Conservation (phyloP, 2,888 invertebrate species). For the Myathropa florea region DNA sequence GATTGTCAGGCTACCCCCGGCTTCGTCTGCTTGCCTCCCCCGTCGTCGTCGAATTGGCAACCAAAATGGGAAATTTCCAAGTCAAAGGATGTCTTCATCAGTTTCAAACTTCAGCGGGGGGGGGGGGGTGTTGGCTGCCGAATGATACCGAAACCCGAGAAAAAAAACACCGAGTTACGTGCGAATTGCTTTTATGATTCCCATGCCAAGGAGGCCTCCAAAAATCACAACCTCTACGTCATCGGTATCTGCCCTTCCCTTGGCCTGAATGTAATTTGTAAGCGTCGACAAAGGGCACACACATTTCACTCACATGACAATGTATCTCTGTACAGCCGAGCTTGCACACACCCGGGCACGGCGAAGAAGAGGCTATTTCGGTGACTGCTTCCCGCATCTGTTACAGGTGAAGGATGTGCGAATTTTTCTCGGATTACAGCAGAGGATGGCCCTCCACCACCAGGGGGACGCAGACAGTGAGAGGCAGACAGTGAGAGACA, state of each 20-base stretch:
- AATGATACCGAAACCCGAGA: neutral
- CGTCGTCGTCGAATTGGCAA: constrained; percentile 55
- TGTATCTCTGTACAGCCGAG: neutral
- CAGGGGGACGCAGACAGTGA: neutral
- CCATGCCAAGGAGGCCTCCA: constrained; percentile 35
- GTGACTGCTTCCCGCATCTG: constrained; percentile 62
- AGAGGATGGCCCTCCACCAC: neutral
- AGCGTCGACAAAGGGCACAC: constrained; percentile 47
- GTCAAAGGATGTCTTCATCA: constrained; percentile 67
- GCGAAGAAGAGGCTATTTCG: constrained; percentile 42
- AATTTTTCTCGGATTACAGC: constrained; percentile 61
- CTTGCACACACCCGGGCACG: neutral
- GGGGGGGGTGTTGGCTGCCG: neutral
- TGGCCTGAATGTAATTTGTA: constrained; percentile 58
- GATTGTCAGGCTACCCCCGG: neutral
- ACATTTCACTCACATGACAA: constrained; percentile 42
- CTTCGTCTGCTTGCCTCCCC: neutral
- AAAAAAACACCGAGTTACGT: constrained; percentile 61
- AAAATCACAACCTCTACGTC: constrained; percentile 55
- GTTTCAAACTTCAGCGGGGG: constrained; percentile 14
- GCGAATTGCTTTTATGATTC: constrained; percentile 69
- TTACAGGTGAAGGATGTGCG: constrained; percentile 69
- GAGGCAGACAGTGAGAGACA: neutral
- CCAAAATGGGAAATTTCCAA: constrained; percentile 58
- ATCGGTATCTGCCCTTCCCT: constrained; percentile 16